A percentile compares a stretch with the other conserved stretches of the same genome.
phyloP scores from a whole-genome alignment of 1,140 invertebrate species.

The Fopius arisanus region DNA sequence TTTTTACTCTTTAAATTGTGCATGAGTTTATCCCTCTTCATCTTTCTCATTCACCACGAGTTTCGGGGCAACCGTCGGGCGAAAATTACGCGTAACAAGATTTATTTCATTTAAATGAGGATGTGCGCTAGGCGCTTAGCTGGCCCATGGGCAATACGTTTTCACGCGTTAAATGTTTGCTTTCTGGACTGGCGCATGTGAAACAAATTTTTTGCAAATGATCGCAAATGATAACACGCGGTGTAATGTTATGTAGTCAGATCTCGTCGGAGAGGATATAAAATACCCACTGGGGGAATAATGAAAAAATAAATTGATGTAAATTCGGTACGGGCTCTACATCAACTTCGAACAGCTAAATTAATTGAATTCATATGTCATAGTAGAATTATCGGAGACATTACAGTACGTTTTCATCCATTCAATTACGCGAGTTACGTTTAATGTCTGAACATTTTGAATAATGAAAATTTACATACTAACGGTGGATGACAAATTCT shows the following conservation, averaged over 20 bases:
- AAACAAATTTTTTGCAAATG: conserved; percentile 25
- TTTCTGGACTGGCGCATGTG: conserved; percentile 14
- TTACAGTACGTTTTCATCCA: background rate
- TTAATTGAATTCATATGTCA: background rate
- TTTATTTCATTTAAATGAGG: conserved; percentile 61
- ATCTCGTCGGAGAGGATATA: background rate
- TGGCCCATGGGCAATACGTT: background rate
- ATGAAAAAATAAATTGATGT: background rate
- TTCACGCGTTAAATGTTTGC: background rate
- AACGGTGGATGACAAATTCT: background rate
- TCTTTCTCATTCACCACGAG: background rate
- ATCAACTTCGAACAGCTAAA: background rate
- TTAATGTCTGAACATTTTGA: background rate
- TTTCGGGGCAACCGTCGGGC: conserved; percentile 30
- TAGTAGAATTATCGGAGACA: too few relatives aligned
- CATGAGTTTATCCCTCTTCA: background rate
- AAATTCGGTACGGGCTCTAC: background rate
- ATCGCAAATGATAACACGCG: conserved; percentile 1
- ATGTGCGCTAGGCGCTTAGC: conserved; percentile 47
- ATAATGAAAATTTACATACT: background rate
- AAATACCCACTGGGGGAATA: background rate
- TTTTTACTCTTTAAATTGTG: conserved; percentile 16
- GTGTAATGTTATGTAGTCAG: background rate
- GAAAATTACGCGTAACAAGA: conserved; percentile 59
- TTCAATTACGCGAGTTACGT: background rate